phyloP scores from a whole-genome alignment of 2,113 vertebrate genomes.

The Cricetomys ansorgei region DNA sequence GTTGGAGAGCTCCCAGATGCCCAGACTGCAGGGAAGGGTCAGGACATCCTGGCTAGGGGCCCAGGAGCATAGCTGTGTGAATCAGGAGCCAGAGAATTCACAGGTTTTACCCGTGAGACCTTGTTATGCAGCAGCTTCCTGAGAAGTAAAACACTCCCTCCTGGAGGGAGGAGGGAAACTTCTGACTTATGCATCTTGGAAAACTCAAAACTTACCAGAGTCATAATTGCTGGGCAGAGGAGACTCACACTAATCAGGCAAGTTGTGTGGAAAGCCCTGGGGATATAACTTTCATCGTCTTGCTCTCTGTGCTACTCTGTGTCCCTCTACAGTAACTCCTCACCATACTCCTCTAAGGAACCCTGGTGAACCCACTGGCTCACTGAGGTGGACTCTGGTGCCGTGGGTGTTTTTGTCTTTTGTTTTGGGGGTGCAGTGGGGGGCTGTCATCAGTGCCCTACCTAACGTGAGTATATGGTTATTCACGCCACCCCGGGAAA shows the following conservation, averaged over 20 bases:
- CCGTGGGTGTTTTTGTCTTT: not conserved
- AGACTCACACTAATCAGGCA: not conserved
- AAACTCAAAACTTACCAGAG: too few relatives aligned
- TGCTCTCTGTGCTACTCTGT: too few relatives aligned
- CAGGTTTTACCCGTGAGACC: not conserved
- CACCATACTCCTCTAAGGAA: not conserved
- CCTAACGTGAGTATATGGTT: not conserved
- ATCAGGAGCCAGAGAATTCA: not conserved
- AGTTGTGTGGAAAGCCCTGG: too few relatives aligned
- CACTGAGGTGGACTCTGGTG: not conserved
- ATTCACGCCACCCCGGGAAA: not conserved
- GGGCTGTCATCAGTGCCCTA: not conserved
- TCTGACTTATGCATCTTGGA: not conserved
- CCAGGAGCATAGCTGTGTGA: not conserved
- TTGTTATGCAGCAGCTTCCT: not conserved
- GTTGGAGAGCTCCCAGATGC: accelerated
- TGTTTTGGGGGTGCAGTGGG: not conserved
- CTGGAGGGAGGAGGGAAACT: not conserved
- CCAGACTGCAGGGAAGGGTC: not conserved
- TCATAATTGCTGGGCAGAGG: not conserved
- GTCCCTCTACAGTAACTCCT: not conserved
- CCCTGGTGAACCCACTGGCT: not conserved
- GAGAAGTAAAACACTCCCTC: not conserved
- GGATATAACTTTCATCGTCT: too few relatives aligned
- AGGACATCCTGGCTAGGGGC: not conserved